Percentiles rank a stretch among this genome's conserved stretches.
Conservation (phyloP, 1,140 invertebrate genomes). For the Hylaeus volcanicus region DNA sequence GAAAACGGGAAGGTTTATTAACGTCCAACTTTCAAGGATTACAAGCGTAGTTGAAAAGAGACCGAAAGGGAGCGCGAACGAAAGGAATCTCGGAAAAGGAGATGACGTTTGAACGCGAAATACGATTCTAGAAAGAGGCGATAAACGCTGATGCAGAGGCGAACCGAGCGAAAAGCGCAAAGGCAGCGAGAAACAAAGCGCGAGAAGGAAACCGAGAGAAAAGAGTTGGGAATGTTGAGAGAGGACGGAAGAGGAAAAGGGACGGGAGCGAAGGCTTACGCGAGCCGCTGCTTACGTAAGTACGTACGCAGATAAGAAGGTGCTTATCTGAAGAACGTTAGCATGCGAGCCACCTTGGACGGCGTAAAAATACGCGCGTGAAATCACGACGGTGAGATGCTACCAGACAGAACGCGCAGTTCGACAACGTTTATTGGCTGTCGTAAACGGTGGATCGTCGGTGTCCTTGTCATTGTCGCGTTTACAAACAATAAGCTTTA, state of each 20-base stretch:
- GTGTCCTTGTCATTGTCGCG: too few relatives aligned
- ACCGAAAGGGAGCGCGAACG: not conserved
- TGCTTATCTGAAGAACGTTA: conserved; percentile 59
- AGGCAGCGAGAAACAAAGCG: not conserved
- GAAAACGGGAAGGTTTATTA: not conserved
- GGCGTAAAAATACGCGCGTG: conserved; percentile 15
- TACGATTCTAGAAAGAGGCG: not conserved
- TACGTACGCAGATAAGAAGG: conserved; percentile 55
- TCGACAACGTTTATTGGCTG: conserved; percentile 6
- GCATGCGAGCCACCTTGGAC: conserved; percentile 40
- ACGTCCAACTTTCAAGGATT: not conserved
- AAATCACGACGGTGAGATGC: conserved; percentile 13
- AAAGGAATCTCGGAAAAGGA: not conserved
- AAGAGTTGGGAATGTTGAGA: not conserved
- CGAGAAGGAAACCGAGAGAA: not conserved
- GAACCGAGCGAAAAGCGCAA: not conserved
- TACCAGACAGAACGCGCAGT: not conserved
- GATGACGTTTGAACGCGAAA: not conserved
- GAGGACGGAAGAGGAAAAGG: conserved; percentile 36
- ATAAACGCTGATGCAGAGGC: too few relatives aligned
- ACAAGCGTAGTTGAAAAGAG: too few relatives aligned
- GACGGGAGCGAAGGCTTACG: conserved; percentile 36
- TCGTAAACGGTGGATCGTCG: not conserved
- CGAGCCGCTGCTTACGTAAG: conserved; percentile 62
- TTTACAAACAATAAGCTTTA: not conserved